phyloP scores from a whole-genome alignment of 2,797 vertebrate genomes.

The Naso thynnoides region DNA sequence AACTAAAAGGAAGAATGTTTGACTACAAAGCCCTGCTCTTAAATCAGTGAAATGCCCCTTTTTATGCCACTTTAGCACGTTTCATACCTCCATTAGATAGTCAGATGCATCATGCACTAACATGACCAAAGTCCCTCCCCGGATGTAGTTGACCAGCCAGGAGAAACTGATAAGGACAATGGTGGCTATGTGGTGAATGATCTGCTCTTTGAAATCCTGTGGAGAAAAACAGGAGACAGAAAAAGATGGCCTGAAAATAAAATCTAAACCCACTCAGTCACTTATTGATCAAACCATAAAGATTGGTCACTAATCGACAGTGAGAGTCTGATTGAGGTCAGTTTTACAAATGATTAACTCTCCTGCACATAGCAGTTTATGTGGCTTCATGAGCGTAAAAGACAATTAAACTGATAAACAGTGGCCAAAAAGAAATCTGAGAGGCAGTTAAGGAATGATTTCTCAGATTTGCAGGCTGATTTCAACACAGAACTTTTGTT shows the following conservation, averaged over 20 bases:
- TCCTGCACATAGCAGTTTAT: neutral
- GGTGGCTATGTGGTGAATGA: constrained; percentile 94
- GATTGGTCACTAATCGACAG: constrained; percentile 54
- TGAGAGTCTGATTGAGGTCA: neutral
- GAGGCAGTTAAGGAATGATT: constrained; percentile 24
- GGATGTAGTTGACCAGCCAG: constrained; percentile 95
- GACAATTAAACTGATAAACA: neutral
- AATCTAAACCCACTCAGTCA: constrained; percentile 33
- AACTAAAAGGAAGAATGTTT: neutral
- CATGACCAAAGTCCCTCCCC: constrained; percentile 95
- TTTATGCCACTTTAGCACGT: neutral
- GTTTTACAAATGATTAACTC: constrained; percentile 69
- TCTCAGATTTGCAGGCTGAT: constrained; percentile 8
- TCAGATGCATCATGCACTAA: constrained; percentile 93
- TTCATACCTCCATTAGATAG: constrained; percentile 92
- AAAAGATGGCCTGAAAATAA: neutral
- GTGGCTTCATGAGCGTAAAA: constrained; percentile 4
- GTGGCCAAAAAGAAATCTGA: neutral
- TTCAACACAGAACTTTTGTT: constrained; percentile 32
- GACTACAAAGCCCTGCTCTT: neutral
- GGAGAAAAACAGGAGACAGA: neutral
- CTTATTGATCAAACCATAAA: constrained; percentile 66
- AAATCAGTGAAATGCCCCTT: neutral
- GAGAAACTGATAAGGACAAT: constrained; percentile 95
- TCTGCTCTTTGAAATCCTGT: constrained; percentile 96